These are phyloP conservation scores for Caranx ignobilis DNA, from an alignment of 2,113 vertebrate genomes.

Conservation along the genomic window DNA sequence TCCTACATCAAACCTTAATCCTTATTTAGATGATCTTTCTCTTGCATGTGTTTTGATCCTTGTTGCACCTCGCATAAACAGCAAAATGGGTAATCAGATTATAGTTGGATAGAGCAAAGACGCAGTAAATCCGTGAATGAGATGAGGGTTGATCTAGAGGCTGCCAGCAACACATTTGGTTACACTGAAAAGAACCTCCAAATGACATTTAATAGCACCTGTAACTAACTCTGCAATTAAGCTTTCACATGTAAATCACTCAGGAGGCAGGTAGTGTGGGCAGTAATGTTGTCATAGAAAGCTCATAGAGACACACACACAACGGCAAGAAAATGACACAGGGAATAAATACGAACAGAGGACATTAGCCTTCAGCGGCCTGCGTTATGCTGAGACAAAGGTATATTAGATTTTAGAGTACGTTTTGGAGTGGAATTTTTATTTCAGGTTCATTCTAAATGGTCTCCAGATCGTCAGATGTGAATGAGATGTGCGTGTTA, in stretches of 20 bases:
- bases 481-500: conserved; percentile 33
- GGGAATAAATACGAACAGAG: background rate
- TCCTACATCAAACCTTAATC: conserved; percentile 41
- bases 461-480: conserved; percentile 45
- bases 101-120: conserved; percentile 25
- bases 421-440: conserved; percentile 8
- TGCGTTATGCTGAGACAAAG: background rate
- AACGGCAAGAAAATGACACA: background rate
- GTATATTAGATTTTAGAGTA: conserved; percentile 23
- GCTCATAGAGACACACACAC: background rate
- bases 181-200: conserved; percentile 20
- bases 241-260: conserved; percentile 16
- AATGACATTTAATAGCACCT: conserved; percentile 26
- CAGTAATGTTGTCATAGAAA: background rate
- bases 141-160: conserved; percentile 13
- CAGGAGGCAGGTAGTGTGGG: background rate
- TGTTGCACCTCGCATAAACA: background rate
- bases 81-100: conserved; percentile 40
- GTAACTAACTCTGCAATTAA: conserved; percentile 8
- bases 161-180: conserved; percentile 25
- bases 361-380: background rate
- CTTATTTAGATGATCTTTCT: conserved; percentile 37
- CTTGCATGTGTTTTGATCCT: conserved; percentile 10
- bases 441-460: conserved; percentile 33
- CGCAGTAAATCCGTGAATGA: conserved; percentile 24